Evolutionary conservation across 2,888 invertebrate species (phyloP).

Genomic region (Cabera pusaria): DNA sequence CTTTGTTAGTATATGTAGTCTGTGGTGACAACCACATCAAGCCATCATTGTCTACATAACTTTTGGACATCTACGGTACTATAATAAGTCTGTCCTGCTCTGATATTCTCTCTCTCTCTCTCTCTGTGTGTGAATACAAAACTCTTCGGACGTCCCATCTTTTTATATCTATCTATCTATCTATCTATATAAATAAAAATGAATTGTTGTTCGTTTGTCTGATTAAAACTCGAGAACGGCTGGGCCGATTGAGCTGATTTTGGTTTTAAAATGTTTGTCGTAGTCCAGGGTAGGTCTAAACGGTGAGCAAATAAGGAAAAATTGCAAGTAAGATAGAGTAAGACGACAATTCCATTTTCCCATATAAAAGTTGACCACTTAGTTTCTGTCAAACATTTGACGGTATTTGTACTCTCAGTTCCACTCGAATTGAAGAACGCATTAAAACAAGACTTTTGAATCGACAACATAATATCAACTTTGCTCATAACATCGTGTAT

Average conservation of each 20-base stretch:
- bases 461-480: slow-evolving; percentile 16
- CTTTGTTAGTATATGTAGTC: too few relatives aligned
- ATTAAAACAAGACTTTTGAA: too few relatives aligned
- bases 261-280: slow-evolving; percentile 16
- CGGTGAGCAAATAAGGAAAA: slow-evolving; percentile 2
- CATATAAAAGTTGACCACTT: slow-evolving; percentile 8
- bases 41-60: too few relatives aligned
- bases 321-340: slow-evolving; percentile 11
- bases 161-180: too few relatives aligned
- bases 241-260: slow-evolving; percentile 17
- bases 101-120: too few relatives aligned
- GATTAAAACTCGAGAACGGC: slow-evolving; percentile 20
- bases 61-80: too few relatives aligned
- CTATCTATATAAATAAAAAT: slow-evolving; percentile 15
- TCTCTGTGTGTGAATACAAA: too few relatives aligned
- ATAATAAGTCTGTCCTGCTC: too few relatives aligned
- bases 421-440: slow-evolving; percentile 8
- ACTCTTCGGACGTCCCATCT: too few relatives aligned
- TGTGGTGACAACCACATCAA: too few relatives aligned
- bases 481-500: slow-evolving; percentile 14
- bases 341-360: slow-evolving; percentile 12
- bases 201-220: slow-evolving; percentile 21
- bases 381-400: slow-evolving; percentile 16
- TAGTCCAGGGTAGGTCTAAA: slow-evolving; percentile 17
- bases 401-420: slow-evolving; percentile 15